A percentile compares a stretch with the other conserved stretches of the same genome.
Evolutionary conservation across 2,888 invertebrate genomes (phyloP).

Genomic region (Polyommatus icarus): DNA sequence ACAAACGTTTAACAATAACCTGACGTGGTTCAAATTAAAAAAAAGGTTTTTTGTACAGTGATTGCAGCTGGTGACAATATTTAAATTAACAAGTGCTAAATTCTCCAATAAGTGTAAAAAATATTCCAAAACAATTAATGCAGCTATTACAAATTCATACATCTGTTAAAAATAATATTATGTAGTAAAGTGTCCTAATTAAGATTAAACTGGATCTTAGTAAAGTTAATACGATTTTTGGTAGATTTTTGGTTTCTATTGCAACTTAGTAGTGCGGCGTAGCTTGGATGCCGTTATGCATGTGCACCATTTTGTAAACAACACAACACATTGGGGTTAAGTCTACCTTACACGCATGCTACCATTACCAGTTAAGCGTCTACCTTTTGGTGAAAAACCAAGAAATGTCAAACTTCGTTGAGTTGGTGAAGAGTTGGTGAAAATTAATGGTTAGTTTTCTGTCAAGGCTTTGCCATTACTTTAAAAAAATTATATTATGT

Average conservation of each 20-base stretch:
- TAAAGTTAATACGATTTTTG: not conserved
- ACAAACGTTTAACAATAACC: too few species aligned
- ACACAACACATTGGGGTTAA: conserved; percentile 50
- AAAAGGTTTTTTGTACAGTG: too few species aligned
- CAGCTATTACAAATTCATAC: too few species aligned
- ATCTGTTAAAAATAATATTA: too few species aligned
- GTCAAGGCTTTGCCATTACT: not conserved
- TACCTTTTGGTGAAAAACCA: not conserved
- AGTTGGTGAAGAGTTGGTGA: not conserved
- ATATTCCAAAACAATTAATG: too few species aligned
- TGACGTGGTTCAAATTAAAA: too few species aligned
- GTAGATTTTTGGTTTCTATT: conserved; percentile 29
- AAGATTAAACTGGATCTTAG: too few species aligned
- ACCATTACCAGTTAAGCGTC: conserved; percentile 15
- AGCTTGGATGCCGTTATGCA: conserved; percentile 20
- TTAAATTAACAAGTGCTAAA: too few species aligned
- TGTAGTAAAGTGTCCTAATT: too few species aligned
- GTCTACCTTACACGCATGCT: conserved; percentile 59
- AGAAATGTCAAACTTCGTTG: not conserved
- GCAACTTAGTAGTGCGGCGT: conserved; percentile 2
- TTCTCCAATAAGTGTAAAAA: too few species aligned
- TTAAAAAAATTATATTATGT: too few species aligned
- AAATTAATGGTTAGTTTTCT: not conserved
- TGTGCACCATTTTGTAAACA: conserved; percentile 39
- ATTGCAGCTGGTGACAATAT: too few species aligned